phyloP scores from a whole-genome alignment of 2,797 vertebrate species.

The Silurus lanzhouensis region DNA sequence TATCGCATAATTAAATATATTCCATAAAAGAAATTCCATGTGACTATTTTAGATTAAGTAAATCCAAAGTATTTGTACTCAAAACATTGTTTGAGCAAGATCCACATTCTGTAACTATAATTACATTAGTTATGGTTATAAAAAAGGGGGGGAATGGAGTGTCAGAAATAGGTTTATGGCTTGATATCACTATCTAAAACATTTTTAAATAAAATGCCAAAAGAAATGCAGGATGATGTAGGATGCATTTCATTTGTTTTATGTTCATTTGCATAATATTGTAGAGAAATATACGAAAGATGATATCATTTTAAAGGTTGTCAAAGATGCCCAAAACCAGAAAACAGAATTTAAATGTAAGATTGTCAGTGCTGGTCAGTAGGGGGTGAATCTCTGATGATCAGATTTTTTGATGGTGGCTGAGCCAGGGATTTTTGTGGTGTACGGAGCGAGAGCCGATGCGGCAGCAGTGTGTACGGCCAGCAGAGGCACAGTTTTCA shows the following conservation, averaged over 20 bases:
- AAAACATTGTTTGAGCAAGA: neutral
- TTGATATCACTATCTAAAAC: constrained; percentile 47
- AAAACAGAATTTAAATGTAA: constrained; percentile 33
- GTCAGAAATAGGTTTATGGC: constrained; percentile 42
- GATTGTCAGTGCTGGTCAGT: constrained; percentile 71
- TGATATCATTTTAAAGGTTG: constrained; percentile 6
- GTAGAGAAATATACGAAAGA: constrained; percentile 31
- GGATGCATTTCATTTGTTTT: constrained; percentile 43
- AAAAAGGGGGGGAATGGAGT: constrained; percentile 34
- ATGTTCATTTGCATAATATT: constrained; percentile 45
- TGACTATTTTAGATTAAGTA: neutral
- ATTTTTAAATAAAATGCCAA: constrained; percentile 42
- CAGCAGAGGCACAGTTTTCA: constrained; percentile 90
- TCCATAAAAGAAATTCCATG: neutral
- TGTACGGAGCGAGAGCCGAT: constrained; percentile 82
- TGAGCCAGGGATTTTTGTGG: constrained; percentile 83
- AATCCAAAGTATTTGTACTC: neutral
- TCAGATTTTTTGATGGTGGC: constrained; percentile 87
- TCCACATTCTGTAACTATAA: constrained; percentile 24
- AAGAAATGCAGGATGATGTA: constrained; percentile 47
- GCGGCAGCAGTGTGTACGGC: constrained; percentile 84
- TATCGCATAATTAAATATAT: neutral
- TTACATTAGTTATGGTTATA: constrained; percentile 36
- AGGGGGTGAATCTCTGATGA: constrained; percentile 92
- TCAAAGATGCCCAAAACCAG: constrained; percentile 33